Base-by-base conservation (phyloP, 2,113 vertebrate species). In the Orcinus orca region DNA sequence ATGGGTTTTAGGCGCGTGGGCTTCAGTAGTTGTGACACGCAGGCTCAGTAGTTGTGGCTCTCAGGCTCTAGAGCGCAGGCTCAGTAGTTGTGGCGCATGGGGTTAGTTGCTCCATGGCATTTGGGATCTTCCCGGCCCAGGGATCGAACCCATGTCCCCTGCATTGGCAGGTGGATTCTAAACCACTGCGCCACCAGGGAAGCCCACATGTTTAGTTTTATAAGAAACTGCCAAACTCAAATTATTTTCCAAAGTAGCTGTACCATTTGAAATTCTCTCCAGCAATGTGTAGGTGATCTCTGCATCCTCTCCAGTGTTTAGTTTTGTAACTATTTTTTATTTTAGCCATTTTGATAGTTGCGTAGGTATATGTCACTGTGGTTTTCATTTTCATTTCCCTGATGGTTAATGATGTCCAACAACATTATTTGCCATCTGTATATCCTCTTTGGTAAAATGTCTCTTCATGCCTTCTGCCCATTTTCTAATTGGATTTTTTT, bases 241-340 rank as follows among this genome's bases (percentile, higher is more conserved):
- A 33, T 53, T 92, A 44, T 88, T 84, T 90, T 96, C 73, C 60
- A 67, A 60, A 44, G 36, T 47, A 90, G 38, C 58, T 23, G 23
- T n/a, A 67, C 62, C 44, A 67, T 95, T 90, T 95, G 74, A 82
- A 80, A 89, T 65, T 65, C 68, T 83, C 86, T 67, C 93, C 50
- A 36, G 18, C 55, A 81, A 73, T 65, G 10, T 33, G 17, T 31
- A 33, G 74, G 41, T 81, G 38, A 25, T 82, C 67, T 82, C 25
- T 63, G 67, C 44, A 94, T 73, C 41, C 6, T 94, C 26, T 81
- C 65, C 65, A 63, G 26, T 38, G 53, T 73, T 81, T 81, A 53
- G 41, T 88, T 58, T 88, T 81, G 31, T 62, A 53, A 33, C n/a
- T 36, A 55, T 44, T 88, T 47, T 87, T 85, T 33, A 86, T 68